Evolutionary conservation across 1,140 invertebrate species (phyloP), one percentile per base, ranked within the genome.

Genomic region (Magallana gigas): DNA sequence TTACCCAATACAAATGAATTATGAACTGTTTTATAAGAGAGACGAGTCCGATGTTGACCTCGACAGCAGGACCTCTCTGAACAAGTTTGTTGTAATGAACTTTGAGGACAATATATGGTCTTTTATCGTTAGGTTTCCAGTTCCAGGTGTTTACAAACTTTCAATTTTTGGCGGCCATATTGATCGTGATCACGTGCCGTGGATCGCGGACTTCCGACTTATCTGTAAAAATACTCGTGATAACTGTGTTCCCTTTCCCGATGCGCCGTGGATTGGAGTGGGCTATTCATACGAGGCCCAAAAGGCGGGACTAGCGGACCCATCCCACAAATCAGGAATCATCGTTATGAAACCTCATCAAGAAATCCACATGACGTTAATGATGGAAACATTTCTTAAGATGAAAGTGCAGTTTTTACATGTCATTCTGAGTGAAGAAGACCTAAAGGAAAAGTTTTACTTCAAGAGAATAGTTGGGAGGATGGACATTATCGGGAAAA

Each of bases 281-380:
- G 89, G 89, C 9, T 87, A 87, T 48, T 71, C 82, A 82, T 71
- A 56, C 11, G 76, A 86, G 4, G 87, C 89, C 2, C 62, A 64
- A 11, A 84, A 59, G 8, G 83, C 58, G 16, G 89, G 87, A 4
- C 14, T 90, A 12, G 84, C 14, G 14, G 68, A 85, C 9, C 64
- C 71, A 18, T 64, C 86, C 5, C 90, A 88, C 11, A 85, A 88
- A 60, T 85, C 83, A 18, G 90, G 90, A 11, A 64, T 91, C 5
- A 76, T 91, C 12, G 56, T 87, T 11, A 85, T 91, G 12, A 64
- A 84, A n/a, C 85, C 64, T 11, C 18, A 59, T n/a, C 76, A 90
- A 62, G 81, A 58, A 16, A 76, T 88, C 23, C 85, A 88, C 11
- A 87, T 91, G 71, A 85, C 83, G 12, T 91, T 91, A 18, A 81